phyloP scores from a whole-genome alignment of 2,113 vertebrate genomes.

The Nyctereutes procyonoides region DNA sequence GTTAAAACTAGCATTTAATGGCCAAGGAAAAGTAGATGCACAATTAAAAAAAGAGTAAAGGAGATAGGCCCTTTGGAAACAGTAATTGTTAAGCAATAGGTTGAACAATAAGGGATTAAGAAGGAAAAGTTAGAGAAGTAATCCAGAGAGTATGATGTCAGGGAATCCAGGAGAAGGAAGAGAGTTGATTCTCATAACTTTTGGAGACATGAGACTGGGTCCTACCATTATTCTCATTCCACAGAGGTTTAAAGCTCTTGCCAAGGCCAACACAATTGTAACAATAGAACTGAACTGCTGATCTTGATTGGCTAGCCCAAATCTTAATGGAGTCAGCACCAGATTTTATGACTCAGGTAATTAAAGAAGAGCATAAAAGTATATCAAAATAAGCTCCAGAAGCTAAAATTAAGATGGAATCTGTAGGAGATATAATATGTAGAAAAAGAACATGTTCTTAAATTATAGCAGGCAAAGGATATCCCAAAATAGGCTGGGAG shows the following conservation, averaged over 20 bases:
- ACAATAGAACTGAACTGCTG: not conserved
- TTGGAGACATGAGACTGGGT: not conserved
- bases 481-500: constrained; percentile 75
- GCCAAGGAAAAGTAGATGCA: not conserved
- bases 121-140: not conserved
- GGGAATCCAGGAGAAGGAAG: not conserved
- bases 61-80: not conserved
- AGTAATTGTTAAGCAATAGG: not conserved
- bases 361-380: constrained; percentile 65
- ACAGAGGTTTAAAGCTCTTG: not conserved
- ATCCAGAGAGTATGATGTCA: not conserved
- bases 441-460: constrained; percentile 78
- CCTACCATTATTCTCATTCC: not conserved
- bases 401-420: constrained; percentile 75
- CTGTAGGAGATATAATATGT: constrained; percentile 72
- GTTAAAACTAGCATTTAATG: constrained; percentile 14
- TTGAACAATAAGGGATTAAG: not conserved
- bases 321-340: not conserved
- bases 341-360: constrained; percentile 60
- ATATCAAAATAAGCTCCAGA: constrained; percentile 67
- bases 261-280: not conserved
- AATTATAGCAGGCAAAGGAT: constrained; percentile 79
- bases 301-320: not conserved
- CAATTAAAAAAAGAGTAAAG: not conserved
- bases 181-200: not conserved